Base-by-base conservation (phyloP, 2,888 invertebrate species). In the Mongoloraphidia duomilia region DNA sequence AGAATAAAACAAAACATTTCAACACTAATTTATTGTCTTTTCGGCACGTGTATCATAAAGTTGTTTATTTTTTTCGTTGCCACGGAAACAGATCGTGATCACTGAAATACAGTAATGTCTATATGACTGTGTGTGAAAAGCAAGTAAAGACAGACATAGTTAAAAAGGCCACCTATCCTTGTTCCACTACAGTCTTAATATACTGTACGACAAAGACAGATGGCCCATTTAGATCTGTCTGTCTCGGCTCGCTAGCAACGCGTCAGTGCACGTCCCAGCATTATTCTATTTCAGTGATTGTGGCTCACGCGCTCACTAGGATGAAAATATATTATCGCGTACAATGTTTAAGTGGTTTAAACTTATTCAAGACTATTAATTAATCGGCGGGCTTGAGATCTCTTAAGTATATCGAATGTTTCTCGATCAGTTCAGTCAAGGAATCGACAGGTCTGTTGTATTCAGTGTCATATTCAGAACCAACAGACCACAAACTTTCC, bases 401-500 rank as follows among this genome's bases (percentile, higher is more conserved):
- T 59, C 73, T 70, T 44, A 84, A 69, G 57, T 78, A 79, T 42
- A 74, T 64, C 53, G 80, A 77, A 62, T 84, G 82, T 60, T 76
- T 77, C 57, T 82, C 76, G 58, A 83, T 73, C 52, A 86, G 73
- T 55, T 80, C 76, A 2, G 74, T 67, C 33, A 81, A 65, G 45
- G 78, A 73, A 68, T 78, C 77, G 42, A 69, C 61, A 10, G 72
- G 73, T 60, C 76, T 76, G 57, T 79, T 78, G 34, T 66, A 74
- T 61, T 82, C 74, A 41, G 77, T 75, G 66, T 94, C 94, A 72
- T 75, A 88, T 60, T 87, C 75, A 0, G 80, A 68, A 2, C 95
- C 95, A 13, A 93, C 79, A 38, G 87, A 75, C 96, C 95, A 96
- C 36, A 96, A 68, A 0, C 84, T 84, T 66, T 96, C 96, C 54